phyloP scores from a whole-genome alignment of 2,797 vertebrate species.

The Leucoraja ocellata region DNA sequence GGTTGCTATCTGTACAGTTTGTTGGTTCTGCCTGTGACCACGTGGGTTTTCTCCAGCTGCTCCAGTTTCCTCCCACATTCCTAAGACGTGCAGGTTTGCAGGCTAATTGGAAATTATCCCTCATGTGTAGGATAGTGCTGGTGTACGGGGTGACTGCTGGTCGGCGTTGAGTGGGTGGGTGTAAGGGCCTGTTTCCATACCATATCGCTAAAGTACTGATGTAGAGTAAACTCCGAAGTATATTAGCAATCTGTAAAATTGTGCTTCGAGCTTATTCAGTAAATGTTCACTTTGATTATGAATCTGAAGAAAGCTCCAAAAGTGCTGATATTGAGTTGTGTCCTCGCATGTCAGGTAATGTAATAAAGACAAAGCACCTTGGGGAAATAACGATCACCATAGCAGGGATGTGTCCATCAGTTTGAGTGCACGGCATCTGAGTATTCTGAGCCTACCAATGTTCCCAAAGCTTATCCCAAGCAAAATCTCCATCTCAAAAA shows the following conservation, averaged over 20 bases:
- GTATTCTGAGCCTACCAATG: background rate
- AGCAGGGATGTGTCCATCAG: background rate
- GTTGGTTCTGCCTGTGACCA: too few species aligned
- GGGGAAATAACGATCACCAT: background rate
- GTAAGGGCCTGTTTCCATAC: too few species aligned
- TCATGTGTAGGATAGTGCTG: too few species aligned
- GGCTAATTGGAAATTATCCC: too few species aligned
- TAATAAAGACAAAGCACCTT: background rate
- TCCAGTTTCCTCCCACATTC: too few species aligned
- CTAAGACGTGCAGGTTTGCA: too few species aligned
- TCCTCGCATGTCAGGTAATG: background rate
- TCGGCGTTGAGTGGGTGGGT: too few species aligned
- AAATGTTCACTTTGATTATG: background rate
- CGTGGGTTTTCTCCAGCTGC: too few species aligned
- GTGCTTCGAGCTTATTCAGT: background rate
- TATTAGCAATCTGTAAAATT: background rate
- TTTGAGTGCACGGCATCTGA: background rate
- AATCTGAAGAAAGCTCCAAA: background rate
- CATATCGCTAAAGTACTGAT: too few species aligned
- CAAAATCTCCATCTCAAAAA: background rate
- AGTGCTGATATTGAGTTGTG: background rate
- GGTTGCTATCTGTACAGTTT: too few species aligned
- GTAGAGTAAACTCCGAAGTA: too few species aligned
- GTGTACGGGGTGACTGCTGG: too few species aligned
- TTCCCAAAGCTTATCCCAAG: background rate